Evolutionary conservation across 23 tunicate genomes (phyloP).

Genomic region (Ascidia mentula): DNA sequence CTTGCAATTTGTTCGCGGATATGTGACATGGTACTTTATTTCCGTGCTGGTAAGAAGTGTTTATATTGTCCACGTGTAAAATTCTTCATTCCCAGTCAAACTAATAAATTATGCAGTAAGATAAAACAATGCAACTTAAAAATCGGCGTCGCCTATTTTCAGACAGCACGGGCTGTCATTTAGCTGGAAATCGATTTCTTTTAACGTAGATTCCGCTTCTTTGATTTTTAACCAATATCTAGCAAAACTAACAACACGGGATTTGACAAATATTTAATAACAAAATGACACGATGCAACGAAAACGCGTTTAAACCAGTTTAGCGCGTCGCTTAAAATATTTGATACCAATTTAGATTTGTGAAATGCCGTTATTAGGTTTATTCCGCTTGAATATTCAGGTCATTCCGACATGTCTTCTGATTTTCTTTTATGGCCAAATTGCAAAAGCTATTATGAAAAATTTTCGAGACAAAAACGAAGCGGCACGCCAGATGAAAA

Average conservation of each 20-base stretch:
- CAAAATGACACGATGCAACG: too few species aligned
- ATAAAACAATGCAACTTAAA: slow-evolving; percentile 8
- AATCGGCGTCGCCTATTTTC: not conserved
- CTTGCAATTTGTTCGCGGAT: slow-evolving; percentile 9
- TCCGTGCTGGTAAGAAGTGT: slow-evolving; percentile 59
- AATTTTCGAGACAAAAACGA: slow-evolving; percentile 46
- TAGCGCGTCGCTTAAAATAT: too few species aligned
- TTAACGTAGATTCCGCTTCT: not conserved
- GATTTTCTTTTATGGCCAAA: slow-evolving; percentile 79
- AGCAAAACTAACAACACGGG: not conserved
- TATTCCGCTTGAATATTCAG: too few species aligned
- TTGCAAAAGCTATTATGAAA: slow-evolving; percentile 50
- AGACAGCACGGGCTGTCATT: not conserved
- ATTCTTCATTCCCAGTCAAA: not conserved
- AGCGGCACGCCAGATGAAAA: slow-evolving; percentile 1
- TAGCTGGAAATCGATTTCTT: not conserved
- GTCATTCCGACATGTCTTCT: slow-evolving; percentile 53
- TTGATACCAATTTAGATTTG: too few species aligned
- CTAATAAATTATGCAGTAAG: slow-evolving; percentile 8
- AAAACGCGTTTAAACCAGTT: too few species aligned
- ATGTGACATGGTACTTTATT: slow-evolving; percentile 73
- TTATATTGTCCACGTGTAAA: not conserved
- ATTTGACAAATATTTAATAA: not conserved
- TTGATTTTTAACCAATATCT: not conserved
- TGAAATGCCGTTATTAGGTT: too few species aligned